Evolutionary conservation across 2,797 vertebrate genomes (phyloP), one percentile per base, ranked within the genome.

Genomic region (Pachyuromys duprasi): DNA sequence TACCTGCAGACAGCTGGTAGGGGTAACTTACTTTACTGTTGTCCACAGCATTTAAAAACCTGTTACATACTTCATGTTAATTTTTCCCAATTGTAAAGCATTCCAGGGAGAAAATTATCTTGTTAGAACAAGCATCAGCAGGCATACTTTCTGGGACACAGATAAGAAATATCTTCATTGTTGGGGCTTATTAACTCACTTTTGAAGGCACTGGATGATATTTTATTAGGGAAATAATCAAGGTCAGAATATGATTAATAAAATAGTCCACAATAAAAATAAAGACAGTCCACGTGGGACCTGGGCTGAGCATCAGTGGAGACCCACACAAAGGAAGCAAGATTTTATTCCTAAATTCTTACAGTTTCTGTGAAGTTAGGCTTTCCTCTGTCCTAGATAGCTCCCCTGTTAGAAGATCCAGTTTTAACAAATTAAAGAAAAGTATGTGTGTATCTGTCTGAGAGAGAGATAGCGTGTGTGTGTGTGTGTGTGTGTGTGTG

Each of bases 161-260:
- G 82, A 45, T 82, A 57, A 13, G 86, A 18, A 55, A 86, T 75
- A 79, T 86, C 53, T 92, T 95, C 87, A 88, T 90, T 93, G 72
- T 75, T 86, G 67, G 39, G 72, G 12, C 31, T 57, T 18, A 18
- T 15, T 57, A 57, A 57, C 55, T 17, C 36, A 65, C 8, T 75
- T 94, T 93, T 39, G 87, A 67, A 31, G 45, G 1, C 31, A 74
- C 57, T 14, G 31, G 72, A 13, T 70, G 93, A 36, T 83, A 75
- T 89, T 96, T 86, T 95, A 79, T 70, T 84, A 57, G 86, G 82
- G 81, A 94, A 79, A 75, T 76, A 69, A 88, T 76, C 36, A 84
- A 86, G 36, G 7, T 69, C 81, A 95, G 69, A 60, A 79, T 63
- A 88, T 74, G 36, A 55, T 93, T 17, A 81, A 20, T 39, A 36